phyloP scores from a whole-genome alignment of 2,888 invertebrate genomes.

The Spicauda simplicius region DNA sequence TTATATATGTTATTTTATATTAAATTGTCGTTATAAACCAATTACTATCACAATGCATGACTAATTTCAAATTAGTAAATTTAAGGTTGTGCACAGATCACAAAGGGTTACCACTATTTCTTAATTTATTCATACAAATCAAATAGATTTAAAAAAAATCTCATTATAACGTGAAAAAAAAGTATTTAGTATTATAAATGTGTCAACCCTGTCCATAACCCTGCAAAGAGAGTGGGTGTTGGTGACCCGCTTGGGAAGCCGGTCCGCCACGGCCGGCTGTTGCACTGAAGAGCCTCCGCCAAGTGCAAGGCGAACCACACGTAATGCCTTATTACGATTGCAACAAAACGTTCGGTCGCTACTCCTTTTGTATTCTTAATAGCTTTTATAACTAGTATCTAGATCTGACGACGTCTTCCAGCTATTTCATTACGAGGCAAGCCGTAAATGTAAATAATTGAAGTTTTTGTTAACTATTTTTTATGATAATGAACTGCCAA shows the following conservation, averaged over 20 bases:
- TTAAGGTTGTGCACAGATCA: too few relatives aligned
- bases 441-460: constrained; percentile 25
- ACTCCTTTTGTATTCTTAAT: constrained; percentile 33
- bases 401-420: constrained; percentile 25
- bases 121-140: background rate
- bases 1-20: too few relatives aligned
- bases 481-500: constrained; percentile 11
- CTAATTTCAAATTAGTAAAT: too few relatives aligned
- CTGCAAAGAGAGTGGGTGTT: constrained; percentile 21
- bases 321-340: constrained; percentile 57
- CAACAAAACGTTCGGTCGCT: constrained; percentile 41
- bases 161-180: background rate
- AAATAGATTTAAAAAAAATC: background rate
- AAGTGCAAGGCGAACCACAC: constrained; percentile 71
- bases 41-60: too few relatives aligned
- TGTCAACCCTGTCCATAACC: background rate
- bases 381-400: constrained; percentile 27
- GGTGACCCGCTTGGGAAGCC: constrained; percentile 41
- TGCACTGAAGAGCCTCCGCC: constrained; percentile 70
- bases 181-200: background rate
- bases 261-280: constrained; percentile 60
- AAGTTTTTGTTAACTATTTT: constrained; percentile 38
- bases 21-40: too few relatives aligned
- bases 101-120: too few relatives aligned
- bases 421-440: constrained; percentile 20